These are phyloP conservation scores for Sialis fuliginosa DNA, from an alignment of 2,888 invertebrate species.

Conservation along the genomic window DNA sequence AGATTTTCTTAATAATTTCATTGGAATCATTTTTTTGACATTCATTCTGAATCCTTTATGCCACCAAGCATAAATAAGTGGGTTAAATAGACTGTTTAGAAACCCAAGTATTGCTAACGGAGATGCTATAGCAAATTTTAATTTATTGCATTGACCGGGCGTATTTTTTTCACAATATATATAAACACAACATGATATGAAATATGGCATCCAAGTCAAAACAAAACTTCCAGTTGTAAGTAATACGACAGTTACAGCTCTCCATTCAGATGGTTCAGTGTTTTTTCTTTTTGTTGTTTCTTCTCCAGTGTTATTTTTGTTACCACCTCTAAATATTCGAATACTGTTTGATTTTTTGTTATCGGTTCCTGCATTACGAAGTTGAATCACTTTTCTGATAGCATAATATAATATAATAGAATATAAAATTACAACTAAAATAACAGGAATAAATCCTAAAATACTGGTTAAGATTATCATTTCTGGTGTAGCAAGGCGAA, in stretches of 20 bases:
- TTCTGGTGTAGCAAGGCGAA: slow-evolving; percentile 32
- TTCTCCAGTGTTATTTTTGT: background rate
- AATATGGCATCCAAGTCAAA: slow-evolving; percentile 44
- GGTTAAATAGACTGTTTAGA: slow-evolving; percentile 41
- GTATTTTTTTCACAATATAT: slow-evolving; percentile 31
- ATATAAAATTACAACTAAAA: slow-evolving; percentile 30
- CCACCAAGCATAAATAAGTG: slow-evolving; percentile 54
- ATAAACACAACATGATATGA: slow-evolving; percentile 34
- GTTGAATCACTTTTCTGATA: slow-evolving; percentile 32
- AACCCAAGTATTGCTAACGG: slow-evolving; percentile 41
- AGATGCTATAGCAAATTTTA: slow-evolving; percentile 33
- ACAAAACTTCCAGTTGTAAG: slow-evolving; percentile 41
- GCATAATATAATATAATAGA: slow-evolving; percentile 38
- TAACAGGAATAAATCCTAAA: slow-evolving; percentile 33
- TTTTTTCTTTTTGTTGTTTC: background rate
- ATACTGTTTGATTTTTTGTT: slow-evolving; percentile 19
- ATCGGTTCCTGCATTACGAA: slow-evolving; percentile 22
- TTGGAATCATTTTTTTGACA: slow-evolving; percentile 13
- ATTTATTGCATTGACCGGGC: slow-evolving; percentile 28
- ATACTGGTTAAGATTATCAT: slow-evolving; percentile 35
- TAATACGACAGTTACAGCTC: slow-evolving; percentile 41
- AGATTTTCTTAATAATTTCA: slow-evolving; percentile 8
- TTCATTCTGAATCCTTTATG: slow-evolving; percentile 43
- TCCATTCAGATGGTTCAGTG: slow-evolving; percentile 33
- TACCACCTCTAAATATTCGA: slow-evolving; percentile 16